Percentiles rank a stretch among this genome's conserved stretches.
Evolutionary conservation across 2,113 vertebrate species (phyloP).

Genomic region (Tautogolabrus adspersus): DNA sequence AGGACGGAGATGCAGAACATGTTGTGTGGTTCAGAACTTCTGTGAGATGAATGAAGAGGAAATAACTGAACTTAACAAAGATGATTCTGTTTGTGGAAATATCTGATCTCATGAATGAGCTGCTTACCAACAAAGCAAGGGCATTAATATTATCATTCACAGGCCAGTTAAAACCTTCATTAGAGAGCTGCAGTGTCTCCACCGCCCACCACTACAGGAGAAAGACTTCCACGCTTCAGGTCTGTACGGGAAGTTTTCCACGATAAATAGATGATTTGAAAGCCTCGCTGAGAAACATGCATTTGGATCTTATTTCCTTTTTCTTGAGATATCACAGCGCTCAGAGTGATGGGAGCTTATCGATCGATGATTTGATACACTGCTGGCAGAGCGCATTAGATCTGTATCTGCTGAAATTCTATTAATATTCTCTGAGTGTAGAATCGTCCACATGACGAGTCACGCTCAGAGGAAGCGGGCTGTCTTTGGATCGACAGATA

Average conservation of each 20-base stretch:
- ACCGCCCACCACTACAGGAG: not conserved
- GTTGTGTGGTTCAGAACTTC: not conserved
- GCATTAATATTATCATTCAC: not conserved
- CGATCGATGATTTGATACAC: slow-evolving; percentile 61
- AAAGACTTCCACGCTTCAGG: slow-evolving; percentile 20
- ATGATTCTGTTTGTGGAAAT: not conserved
- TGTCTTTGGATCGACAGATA: slow-evolving; percentile 22
- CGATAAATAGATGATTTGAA: slow-evolving; percentile 25
- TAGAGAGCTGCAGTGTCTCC: not conserved
- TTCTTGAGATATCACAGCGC: slow-evolving; percentile 11
- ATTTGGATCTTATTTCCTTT: slow-evolving; percentile 48
- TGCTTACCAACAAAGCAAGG: not conserved
- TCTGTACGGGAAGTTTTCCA: not conserved
- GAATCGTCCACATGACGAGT: slow-evolving; percentile 24
- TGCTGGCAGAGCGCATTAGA: slow-evolving; percentile 38
- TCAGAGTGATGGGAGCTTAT: slow-evolving; percentile 56
- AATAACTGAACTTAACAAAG: too few species aligned
- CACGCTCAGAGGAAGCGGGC: slow-evolving; percentile 21
- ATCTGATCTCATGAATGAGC: not conserved
- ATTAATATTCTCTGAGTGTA: slow-evolving; percentile 56
- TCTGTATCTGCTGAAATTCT: slow-evolving; percentile 42
- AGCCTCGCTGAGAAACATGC: slow-evolving; percentile 20
- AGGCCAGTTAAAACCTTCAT: not conserved
- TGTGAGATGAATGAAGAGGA: too few species aligned
- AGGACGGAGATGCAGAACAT: slow-evolving; percentile 18